Evolutionary conservation across 2,888 invertebrate species (phyloP), one percentile per base, ranked within the genome.

Genomic region (Leptarthrus brevirostris): DNA sequence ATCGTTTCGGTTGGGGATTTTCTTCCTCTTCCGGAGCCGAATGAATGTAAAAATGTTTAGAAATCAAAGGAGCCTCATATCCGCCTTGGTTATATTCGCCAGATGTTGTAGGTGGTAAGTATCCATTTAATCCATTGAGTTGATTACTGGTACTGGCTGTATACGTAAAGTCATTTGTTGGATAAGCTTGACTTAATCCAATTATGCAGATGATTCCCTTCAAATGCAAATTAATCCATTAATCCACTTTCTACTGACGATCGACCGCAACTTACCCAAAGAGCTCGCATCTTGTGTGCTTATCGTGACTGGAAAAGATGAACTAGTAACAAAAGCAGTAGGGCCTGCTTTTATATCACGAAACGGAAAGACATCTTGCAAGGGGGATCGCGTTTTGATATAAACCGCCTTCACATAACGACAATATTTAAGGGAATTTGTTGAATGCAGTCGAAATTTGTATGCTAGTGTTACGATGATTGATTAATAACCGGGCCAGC

Each of bases 21-120:
- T 82, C 83, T n/a, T 79, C 77, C 18, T 85, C 85, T 77, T 85
- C 84, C 49, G 85, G 85, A 0, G 85, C 85, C 1, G 84, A 82
- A 77, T 85, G 85, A 22, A 85, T 82, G 74, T 82, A 85, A 79
- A 85, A 85, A 26, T 84, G 81, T 78, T 85, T 85, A 1, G 84
- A 82, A 16, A 80, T 22, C 12, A 77, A 74, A 49, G 79, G 78
- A 71, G 76, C 77, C 34, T 75, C 73, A 20, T 58, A 70, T 0
- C 47, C 56, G 12, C 18, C 49, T 10, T 71, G 75, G n/a, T 71
- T 70, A 0, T 54, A 56, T 5, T 61, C 70, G 1, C 64, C 61
- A 18, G 18, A 10, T 4, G 22, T 2, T 14, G 36, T 2, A 18
- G 18, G 8, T 24, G 44, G 18, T 53, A 34, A 10, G 36, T 69